Conservation (phyloP, 1,140 invertebrate genomes). For the Rhopalosiphum maidis region DNA sequence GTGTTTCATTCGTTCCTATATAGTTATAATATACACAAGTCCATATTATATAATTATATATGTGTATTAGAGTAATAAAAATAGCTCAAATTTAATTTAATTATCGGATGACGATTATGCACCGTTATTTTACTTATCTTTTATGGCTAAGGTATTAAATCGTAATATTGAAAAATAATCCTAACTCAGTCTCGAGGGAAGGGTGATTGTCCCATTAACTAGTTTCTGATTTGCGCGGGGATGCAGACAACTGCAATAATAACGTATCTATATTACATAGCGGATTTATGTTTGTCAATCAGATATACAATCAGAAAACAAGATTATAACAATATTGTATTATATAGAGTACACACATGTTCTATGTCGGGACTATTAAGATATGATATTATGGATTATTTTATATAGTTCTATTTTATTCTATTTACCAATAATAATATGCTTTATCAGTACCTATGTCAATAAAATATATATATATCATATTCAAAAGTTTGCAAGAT, state of each 20-base stretch:
- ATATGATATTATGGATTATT: background rate
- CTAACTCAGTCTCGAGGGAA: background rate
- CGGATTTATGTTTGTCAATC: background rate
- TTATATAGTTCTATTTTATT: background rate
- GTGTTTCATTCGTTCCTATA: background rate
- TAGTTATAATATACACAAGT: background rate
- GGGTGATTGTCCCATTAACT: background rate
- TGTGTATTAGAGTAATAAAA: background rate
- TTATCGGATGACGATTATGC: fast-evolving
- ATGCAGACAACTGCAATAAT: background rate
- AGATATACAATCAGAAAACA: background rate
- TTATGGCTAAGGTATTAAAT: background rate
- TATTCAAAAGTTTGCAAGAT: background rate
- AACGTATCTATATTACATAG: background rate
- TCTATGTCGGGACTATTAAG: background rate
- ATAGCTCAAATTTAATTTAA: background rate
- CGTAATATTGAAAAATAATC: background rate
- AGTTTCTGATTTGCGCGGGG: background rate
- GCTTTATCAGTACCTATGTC: background rate
- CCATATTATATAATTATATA: background rate
- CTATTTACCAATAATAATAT: background rate
- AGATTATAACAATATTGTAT: background rate
- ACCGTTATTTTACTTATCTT: background rate
- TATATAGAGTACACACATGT: background rate
- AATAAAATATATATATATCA: background rate